Conservation (phyloP, 2,113 vertebrate genomes). For the Procapra przewalskii region DNA sequence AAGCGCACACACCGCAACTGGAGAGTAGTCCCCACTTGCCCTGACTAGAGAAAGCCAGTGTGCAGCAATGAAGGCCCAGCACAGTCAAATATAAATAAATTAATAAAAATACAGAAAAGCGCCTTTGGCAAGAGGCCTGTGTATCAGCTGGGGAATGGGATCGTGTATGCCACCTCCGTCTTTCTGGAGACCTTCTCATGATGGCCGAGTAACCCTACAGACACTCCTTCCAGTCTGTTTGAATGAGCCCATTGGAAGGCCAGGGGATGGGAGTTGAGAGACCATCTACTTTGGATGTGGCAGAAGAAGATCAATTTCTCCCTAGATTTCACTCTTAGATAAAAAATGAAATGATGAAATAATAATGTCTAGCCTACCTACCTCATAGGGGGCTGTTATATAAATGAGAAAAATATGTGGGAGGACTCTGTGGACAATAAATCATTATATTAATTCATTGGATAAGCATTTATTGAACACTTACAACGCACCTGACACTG, state of each 20-base stretch:
- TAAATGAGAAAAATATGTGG: neutral
- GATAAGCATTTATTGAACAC: neutral
- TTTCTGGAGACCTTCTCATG: neutral
- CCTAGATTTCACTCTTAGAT: neutral
- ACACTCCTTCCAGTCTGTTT: neutral
- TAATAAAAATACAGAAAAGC: neutral
- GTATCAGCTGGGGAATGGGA: neutral
- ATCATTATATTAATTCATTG: neutral
- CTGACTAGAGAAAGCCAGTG: neutral
- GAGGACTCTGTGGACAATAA: neutral
- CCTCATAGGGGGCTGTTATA: too few relatives aligned
- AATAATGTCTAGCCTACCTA: neutral
- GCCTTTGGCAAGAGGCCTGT: neutral
- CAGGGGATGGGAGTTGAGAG: neutral
- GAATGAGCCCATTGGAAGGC: neutral
- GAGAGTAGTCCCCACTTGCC: neutral
- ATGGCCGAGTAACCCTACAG: neutral
- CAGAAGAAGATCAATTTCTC: neutral
- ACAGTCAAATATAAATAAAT: neutral
- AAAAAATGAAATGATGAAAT: neutral
- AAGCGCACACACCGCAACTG: fast-evolving
- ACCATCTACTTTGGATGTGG: fast-evolving
- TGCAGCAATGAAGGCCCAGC: neutral
- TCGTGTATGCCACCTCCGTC: fast-evolving
- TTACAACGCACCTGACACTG: neutral